Evolutionary conservation across 2,113 vertebrate genomes (phyloP), one percentile per base, ranked within the genome.

Genomic region (Abramis brama): DNA sequence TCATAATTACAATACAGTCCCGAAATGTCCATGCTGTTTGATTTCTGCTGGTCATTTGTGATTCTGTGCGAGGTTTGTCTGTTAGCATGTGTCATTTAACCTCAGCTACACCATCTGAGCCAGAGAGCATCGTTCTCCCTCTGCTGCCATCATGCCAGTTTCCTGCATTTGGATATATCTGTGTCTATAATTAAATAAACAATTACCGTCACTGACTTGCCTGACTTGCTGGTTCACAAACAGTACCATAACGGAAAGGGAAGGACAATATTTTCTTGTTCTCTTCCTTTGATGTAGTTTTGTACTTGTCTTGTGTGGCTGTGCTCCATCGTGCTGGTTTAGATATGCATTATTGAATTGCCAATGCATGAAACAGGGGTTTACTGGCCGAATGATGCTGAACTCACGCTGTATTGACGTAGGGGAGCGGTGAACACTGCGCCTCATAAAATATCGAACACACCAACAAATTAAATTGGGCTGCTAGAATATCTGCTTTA

Each of bases 361-460:
- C 23, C 79, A 30, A 68, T 68, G 79, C 60, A 50, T 68, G 60
- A 81, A 66, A 23, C 39, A 33, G n/a, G 2, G 25, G 60, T 81
- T 68, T 81, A 81, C 43, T 68, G 79, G 60, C 60, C 43, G 25
- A 68, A 68, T 64, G 79, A 81, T 47, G 60, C 60, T 68, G 60
- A 50, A 68, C 60, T 66, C 79, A 66, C 17, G 43, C 60, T 81
- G 79, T 60, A 50, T 47, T 27, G 79, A 81, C 13, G 0, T 43
- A 27, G 79, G 57, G 78, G 23, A 43, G 33, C 55, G 0, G 23
- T 33, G 33, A 62, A 79, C 30, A 80, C 36, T 17, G 78, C 2
- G 1, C 59, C n/a, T 47, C 79, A 30, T 47, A 23, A 66, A 50
- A 66, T 66, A 81, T 81, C 17, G 15, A 82, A 82, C 27, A 36